Evolutionary conservation across 37 sponge, comb jelly and placozoan species (phyloP), one percentile per base, ranked within the genome.

Genomic region (Petrosia ficiformis): DNA sequence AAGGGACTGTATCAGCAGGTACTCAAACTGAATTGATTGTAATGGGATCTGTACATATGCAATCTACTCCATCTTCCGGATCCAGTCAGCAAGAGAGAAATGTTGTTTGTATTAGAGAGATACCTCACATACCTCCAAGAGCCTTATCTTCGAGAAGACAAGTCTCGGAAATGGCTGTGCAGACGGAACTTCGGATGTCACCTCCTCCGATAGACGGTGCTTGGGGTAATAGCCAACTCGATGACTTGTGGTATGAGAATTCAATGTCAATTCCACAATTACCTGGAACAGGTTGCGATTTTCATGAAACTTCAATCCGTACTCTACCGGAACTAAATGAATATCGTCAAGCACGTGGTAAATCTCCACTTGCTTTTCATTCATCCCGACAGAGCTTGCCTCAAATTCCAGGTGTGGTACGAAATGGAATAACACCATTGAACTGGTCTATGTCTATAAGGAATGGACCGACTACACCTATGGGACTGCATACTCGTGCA

Each of bases 11-110:
- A 2, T 28, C 34, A 0, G 65, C 28, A 25, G 67, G 33, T 26
- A 65, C 54, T 35, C 48, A 66, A 63, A 52, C 44, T 22, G 77
- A 65, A 40, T 29, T 77, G 28, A 42, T 65, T 14, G 44, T 66
- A 4, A 10, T 31, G 43, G 67, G 31, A 30, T 44, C 67, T 22
- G 14, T 48, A 14, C 14, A 14, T 14, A n/a, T 29, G 6, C 5
- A 26, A 26, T 22, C 28, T n/a, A 5, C 63, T 61, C 28, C 5
- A 26, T 5, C 28, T 61, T 19, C 54, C 39, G 8, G 75, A 26
- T 25, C 19, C 30, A 29, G 14, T 42, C 10, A 39, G 25, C 32
- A 1, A 2, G 2, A 32, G 4, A 41, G 11, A 21, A 16, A 52
- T 38, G 22, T 14, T 14, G 1, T 34, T 22, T 42, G n/a, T 16